Evolutionary conservation across 2,113 vertebrate species (phyloP), one percentile per base, ranked within the genome.

Genomic region (Platichthys stellatus): DNA sequence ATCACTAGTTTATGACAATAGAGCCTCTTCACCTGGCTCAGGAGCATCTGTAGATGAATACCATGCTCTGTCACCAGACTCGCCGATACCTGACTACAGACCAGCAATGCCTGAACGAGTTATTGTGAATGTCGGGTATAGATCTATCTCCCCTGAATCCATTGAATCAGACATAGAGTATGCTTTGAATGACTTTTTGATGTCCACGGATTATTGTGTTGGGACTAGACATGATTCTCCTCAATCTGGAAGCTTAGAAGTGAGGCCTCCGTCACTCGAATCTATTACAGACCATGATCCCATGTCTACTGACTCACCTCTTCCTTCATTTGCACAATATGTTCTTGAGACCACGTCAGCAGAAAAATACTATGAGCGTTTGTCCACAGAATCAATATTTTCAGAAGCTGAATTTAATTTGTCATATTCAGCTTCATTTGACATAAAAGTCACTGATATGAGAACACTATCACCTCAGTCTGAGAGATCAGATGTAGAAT

Each of bases 131-230:
- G 12, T 17, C 56, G 75, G 78, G 0, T 86, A 76, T 78, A 74
- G 85, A 72, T 91, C 93, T 63, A 2, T 71, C 0, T 93, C 91
- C 4, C 83, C 88, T 40, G 86, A 91, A 74, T 88, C 81, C 2
- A 12, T 78, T 58, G 80, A 51, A 31, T 90, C 88, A 1, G 86
- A 90, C 69, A 47, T 78, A 62, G 91, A 92, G 18, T 84, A 83
- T 40, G 67, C 69, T 71, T 72, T 88, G 23, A 78, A 56, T 51
- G 83, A 85, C 2, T 23, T 68, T 61, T 26, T 90, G 35, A 63
- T 81, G 31, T 63, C 71, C 9, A 18, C 53, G n/a, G 53, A 56
- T 70, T 71, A 64, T 57, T 10, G 5, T 66, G 1, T 21, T 61
- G 82, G 75, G 9, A 45, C 82, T 38, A 87, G 85, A 71, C 65